A percentile compares a stretch with the other conserved stretches of the same genome.
Conservation (phyloP, 2,113 vertebrate species). For the Colistium nudipinnis region DNA sequence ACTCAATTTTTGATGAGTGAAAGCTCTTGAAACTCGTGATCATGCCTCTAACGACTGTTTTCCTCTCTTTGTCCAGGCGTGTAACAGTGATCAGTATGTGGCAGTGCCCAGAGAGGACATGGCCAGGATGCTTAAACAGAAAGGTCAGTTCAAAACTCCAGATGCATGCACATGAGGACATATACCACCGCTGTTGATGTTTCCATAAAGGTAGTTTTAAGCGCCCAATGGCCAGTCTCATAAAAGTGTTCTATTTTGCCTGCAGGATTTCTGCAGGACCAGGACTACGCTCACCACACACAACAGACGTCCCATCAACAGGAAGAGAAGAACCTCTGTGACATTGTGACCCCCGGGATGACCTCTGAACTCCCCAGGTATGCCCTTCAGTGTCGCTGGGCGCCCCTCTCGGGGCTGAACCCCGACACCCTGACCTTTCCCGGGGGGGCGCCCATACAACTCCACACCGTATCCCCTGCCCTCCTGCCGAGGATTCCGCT, state of each 20-base stretch:
- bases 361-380: constrained; percentile 69
- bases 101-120: constrained; percentile 82
- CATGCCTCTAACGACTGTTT: background rate
- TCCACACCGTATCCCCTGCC: constrained; percentile 73
- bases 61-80: constrained; percentile 75
- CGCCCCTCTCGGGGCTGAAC: constrained; percentile 49
- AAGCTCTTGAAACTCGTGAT: background rate
- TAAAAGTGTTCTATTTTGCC: background rate
- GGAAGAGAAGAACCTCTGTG: constrained; percentile 36
- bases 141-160: constrained; percentile 47
- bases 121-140: constrained; percentile 74
- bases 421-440: constrained; percentile 27
- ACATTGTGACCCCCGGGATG: constrained; percentile 43
- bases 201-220: no score
- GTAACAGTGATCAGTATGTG: constrained; percentile 86
- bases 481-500: constrained; percentile 77
- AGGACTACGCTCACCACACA: constrained; percentile 9
- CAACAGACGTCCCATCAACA: constrained; percentile 31
- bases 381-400: constrained; percentile 60
- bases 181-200: background rate
- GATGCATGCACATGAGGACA: background rate
- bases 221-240: no score
- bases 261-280: constrained; percentile 57
- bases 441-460: constrained; percentile 73
- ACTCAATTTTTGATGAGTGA: background rate